These are phyloP conservation scores for Ptiloglossa arizonensis DNA, from an alignment of 1,140 invertebrate genomes.

Conservation along the genomic window DNA sequence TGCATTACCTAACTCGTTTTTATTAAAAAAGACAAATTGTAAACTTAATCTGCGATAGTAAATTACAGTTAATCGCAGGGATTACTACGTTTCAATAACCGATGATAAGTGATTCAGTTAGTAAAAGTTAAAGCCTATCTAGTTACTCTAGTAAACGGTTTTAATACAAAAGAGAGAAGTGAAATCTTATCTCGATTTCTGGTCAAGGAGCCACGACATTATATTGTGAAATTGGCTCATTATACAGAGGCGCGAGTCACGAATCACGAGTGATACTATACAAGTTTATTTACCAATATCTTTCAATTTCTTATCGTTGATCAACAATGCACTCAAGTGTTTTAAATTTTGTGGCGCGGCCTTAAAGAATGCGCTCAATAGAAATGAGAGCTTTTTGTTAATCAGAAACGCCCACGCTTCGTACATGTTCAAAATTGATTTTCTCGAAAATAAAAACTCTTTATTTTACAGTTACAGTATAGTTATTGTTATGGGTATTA, in stretches of 20 bases:
- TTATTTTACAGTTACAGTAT: no score
- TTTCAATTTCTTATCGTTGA: neutral
- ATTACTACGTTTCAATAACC: neutral
- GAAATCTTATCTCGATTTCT: slow-evolving; percentile 29
- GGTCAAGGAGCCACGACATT: neutral
- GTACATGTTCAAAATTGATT: no score
- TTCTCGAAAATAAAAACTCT: no score
- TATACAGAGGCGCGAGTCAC: neutral
- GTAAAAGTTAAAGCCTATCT: no score
- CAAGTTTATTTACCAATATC: neutral
- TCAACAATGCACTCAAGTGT: neutral
- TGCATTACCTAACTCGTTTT: no score
- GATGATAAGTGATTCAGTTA: no score
- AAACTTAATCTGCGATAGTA: neutral
- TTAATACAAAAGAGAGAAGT: neutral
- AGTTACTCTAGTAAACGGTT: neutral
- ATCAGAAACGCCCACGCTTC: no score
- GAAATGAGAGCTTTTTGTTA: no score
- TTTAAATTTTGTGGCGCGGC: no score
- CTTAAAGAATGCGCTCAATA: no score
- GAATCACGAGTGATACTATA: neutral
- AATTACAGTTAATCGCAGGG: neutral
- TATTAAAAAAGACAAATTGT: neutral
- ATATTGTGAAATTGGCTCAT: slow-evolving; percentile 1
- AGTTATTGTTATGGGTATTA: no score